Base-by-base conservation (phyloP, 2,113 vertebrate species). In the Scomber colias region DNA sequence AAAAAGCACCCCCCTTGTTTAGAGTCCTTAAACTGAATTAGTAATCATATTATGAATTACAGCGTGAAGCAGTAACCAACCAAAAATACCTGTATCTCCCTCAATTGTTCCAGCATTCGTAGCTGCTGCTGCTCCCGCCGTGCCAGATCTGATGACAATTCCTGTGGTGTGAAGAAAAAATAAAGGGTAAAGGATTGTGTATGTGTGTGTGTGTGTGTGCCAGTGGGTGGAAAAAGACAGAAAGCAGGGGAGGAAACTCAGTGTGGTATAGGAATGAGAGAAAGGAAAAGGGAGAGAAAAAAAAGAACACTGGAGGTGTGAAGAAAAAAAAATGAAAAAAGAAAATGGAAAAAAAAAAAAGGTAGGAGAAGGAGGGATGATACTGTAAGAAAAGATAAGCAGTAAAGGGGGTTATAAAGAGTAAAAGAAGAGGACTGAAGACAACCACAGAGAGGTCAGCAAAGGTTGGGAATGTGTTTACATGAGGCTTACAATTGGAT, bases 31-130 rank as follows among this genome's bases (percentile, higher is more conserved):
- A 31, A 27, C 57, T 27, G 54, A 77, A 82, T 65, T 4, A 83
- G 0, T 31, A 40, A 11, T 50, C 14, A 5, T 16, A 62, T 40
- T 5, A 30, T 56, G 21, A 79, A 56, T 61, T 17, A 24, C 15
- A 10, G 19, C 11, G 35, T 44, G 56, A 51, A 2, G 12, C 2
- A 67, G 5, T 45, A 50, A 71, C 46, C 11, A 24, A 53, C 12
- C 40, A 71, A 48, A 60, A 83, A 24, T 81, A 90, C 94, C 95
- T 97, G 92, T 62, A 98, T 94, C 75, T 97, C 96, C 75, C 94
- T 97, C n/a, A 99, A 92, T 79, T 96, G 95, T 21, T 95, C 93
- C 85, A 98, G 81, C 95, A 98, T 97, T 77, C 92, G 92, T 35
- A 96, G 84, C 81, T 97, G 97, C 79, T 97, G 95, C 35, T 96